phyloP scores from a whole-genome alignment of 2,888 invertebrate genomes.

The Calliopum simillimum region DNA sequence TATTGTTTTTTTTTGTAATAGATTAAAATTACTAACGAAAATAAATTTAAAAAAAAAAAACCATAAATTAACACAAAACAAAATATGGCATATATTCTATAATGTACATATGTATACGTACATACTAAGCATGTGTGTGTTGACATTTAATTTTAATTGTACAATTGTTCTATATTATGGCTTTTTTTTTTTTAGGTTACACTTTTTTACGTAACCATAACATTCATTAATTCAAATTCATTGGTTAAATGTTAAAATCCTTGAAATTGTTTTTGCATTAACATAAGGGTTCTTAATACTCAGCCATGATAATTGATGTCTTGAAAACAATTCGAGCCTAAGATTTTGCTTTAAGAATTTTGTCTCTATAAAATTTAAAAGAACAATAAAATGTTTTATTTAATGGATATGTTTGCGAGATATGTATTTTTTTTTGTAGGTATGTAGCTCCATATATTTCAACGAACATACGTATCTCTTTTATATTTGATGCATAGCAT shows the following conservation, averaged over 20 bases:
- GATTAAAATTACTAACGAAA: not conserved
- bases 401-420: not conserved
- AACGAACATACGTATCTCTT: too few relatives aligned
- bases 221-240: too few relatives aligned
- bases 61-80: not conserved
- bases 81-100: not conserved
- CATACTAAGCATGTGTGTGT: conserved; percentile 10
- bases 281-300: too few relatives aligned
- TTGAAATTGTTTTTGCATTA: too few relatives aligned
- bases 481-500: too few relatives aligned
- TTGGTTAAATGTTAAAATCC: too few relatives aligned
- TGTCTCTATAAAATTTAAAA: too few relatives aligned
- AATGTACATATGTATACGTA: conserved; percentile 34
- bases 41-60: not conserved
- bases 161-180: not conserved
- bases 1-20: conserved; percentile 10
- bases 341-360: too few relatives aligned
- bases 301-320: too few relatives aligned
- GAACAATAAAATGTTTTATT: too few relatives aligned
- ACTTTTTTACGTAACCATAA: not conserved
- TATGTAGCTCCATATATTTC: too few relatives aligned
- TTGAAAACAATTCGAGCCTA: too few relatives aligned
- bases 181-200: not conserved
- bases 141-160: conserved; percentile 1
- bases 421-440: not conserved